Percentiles rank a stretch among this genome's conserved stretches.
These are phyloP conservation scores for Acanthacorydalis orientalis DNA, from an alignment of 2,888 invertebrate genomes.

Conservation along the genomic window DNA sequence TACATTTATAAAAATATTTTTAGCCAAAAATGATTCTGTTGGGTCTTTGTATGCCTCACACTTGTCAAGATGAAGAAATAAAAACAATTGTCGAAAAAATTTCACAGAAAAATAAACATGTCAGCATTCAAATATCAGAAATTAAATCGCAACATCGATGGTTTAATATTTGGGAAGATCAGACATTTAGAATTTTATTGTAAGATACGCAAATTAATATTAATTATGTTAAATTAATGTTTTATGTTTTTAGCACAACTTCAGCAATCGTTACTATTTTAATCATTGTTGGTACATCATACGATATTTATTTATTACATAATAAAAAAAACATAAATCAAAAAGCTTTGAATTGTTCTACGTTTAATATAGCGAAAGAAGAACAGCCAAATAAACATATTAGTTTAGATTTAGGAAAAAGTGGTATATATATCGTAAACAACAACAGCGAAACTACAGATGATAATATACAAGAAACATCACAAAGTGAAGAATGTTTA, in stretches of 20 bases:
- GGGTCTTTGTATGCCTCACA: constrained; percentile 57
- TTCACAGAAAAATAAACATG: constrained; percentile 30
- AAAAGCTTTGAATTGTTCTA: constrained; percentile 26
- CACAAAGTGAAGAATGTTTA: constrained; percentile 26
- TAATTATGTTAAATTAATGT: background rate
- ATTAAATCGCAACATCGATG: constrained; percentile 49
- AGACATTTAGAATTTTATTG: constrained; percentile 53
- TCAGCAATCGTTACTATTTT: constrained; percentile 33
- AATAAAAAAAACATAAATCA: constrained; percentile 27
- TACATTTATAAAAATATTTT: constrained; percentile 14
- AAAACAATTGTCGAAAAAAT: constrained; percentile 32
- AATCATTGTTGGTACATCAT: constrained; percentile 48
- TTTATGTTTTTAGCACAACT: constrained; percentile 29
- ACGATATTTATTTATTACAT: constrained; percentile 48
- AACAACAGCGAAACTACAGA: constrained; percentile 11
- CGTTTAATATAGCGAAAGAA: constrained; percentile 27
- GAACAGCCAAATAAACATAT: constrained; percentile 19
- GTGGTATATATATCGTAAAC: constrained; percentile 21
- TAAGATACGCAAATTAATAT: constrained; percentile 15
- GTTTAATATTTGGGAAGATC: constrained; percentile 48
- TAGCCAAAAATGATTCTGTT: constrained; percentile 56
- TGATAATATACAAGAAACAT: constrained; percentile 20
- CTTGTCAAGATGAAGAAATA: constrained; percentile 48
- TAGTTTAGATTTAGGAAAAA: constrained; percentile 22
- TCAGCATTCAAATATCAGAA: constrained; percentile 39